Evolutionary conservation across 2,113 vertebrate genomes (phyloP).

Genomic region (Scomber scombrus): DNA sequence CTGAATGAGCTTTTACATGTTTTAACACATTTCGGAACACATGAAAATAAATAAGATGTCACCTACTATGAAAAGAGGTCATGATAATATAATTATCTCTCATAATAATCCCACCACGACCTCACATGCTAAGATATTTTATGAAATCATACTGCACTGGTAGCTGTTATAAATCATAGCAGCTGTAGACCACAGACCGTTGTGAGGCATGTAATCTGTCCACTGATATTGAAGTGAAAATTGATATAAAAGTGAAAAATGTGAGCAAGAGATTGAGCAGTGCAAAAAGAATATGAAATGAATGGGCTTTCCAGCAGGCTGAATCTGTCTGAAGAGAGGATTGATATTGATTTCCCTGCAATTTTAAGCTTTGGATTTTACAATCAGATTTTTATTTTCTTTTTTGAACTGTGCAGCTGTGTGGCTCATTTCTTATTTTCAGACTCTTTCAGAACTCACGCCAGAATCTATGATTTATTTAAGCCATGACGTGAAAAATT

Average conservation of each 20-base stretch:
- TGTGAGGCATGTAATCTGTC: slow-evolving; percentile 7
- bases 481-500: background rate
- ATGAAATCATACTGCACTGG: too few relatives aligned
- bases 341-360: slow-evolving; percentile 3
- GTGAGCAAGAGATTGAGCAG: background rate
- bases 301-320: background rate
- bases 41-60: background rate
- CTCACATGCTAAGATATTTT: background rate
- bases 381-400: background rate
- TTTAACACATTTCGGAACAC: slow-evolving; percentile 18
- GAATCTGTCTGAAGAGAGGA: slow-evolving; percentile 3
- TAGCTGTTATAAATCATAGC: too few relatives aligned
- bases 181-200: too few relatives aligned
- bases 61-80: slow-evolving; percentile 11
- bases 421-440: background rate
- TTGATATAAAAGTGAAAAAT: background rate
- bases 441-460: too few relatives aligned
- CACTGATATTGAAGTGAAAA: slow-evolving; percentile 4
- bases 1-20: slow-evolving; percentile 28
- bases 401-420: background rate
- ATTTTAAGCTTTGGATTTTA: slow-evolving; percentile 15
- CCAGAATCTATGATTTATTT: background rate
- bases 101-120: slow-evolving; percentile 30
- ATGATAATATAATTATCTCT: slow-evolving; percentile 9
- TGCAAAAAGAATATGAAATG: background rate